A percentile compares a stretch with the other conserved stretches of the same genome.
phyloP scores from a whole-genome alignment of 2,888 invertebrate genomes.

The Hylaea fasciaria region DNA sequence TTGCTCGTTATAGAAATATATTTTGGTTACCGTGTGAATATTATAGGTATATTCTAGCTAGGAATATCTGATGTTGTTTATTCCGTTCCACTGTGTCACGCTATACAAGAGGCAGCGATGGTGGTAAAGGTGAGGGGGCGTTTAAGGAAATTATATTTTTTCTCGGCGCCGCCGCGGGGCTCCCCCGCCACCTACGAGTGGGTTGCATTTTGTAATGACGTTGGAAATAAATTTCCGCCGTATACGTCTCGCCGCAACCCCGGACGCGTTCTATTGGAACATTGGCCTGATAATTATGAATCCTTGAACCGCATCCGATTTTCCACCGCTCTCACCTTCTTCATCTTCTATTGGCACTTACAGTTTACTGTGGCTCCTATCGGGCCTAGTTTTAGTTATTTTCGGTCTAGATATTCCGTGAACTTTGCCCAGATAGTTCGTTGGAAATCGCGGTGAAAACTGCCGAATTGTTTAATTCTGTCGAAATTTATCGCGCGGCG shows the following conservation, averaged over 20 bases:
- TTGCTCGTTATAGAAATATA: slow-evolving; percentile 1
- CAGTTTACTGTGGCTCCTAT: too few relatives aligned
- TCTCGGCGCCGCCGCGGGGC: slow-evolving; percentile 49
- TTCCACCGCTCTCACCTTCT: slow-evolving; percentile 47
- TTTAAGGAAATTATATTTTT: slow-evolving; percentile 70
- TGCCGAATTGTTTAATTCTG: too few relatives aligned
- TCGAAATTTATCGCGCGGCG: too few relatives aligned
- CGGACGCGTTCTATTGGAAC: slow-evolving; percentile 72
- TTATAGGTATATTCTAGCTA: too few relatives aligned
- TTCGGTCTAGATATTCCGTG: too few relatives aligned
- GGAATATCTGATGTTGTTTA: neutral
- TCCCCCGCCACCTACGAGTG: slow-evolving; percentile 38
- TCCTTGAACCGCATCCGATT: slow-evolving; percentile 66
- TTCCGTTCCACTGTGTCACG: slow-evolving; percentile 9
- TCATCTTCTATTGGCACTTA: too few relatives aligned
- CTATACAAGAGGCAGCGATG: slow-evolving; percentile 34
- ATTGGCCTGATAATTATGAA: slow-evolving; percentile 81
- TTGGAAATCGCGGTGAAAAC: too few relatives aligned
- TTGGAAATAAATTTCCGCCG: slow-evolving; percentile 80
- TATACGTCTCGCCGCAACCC: slow-evolving; percentile 53
- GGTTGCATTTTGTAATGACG: slow-evolving; percentile 75
- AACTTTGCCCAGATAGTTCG: too few relatives aligned
- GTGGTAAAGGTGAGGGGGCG: slow-evolving; percentile 28
- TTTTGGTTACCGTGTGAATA: slow-evolving; percentile 2
- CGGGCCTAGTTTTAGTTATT: too few relatives aligned